Conservation (phyloP, 2,888 invertebrate species). For the Amiota communis region DNA sequence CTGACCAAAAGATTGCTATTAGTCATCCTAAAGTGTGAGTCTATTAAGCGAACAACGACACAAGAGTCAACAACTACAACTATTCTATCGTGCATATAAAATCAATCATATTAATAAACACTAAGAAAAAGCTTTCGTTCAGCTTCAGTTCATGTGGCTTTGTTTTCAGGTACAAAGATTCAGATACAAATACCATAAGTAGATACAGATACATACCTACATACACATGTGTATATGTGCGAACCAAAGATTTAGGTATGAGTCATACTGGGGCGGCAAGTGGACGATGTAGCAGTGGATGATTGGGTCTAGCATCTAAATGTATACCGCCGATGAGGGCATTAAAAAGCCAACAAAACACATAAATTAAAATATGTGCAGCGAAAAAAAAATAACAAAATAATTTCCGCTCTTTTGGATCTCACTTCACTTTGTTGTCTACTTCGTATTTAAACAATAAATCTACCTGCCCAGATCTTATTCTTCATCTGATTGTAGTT, state of each 20-base stretch:
- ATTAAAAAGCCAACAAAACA: constrained; percentile 44
- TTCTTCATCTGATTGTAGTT: background rate
- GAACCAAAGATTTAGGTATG: constrained; percentile 32
- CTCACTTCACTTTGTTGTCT: constrained; percentile 42
- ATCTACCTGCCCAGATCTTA: constrained; percentile 52
- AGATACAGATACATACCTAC: constrained; percentile 6
- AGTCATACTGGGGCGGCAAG: constrained; percentile 56
- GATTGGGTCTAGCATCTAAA: background rate
- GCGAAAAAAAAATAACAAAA: constrained; percentile 19
- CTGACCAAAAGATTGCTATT: no score
- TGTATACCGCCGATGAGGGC: constrained; percentile 23
- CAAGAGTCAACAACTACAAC: constrained; percentile 39
- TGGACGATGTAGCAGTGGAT: constrained; percentile 45
- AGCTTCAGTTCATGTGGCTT: constrained; percentile 38
- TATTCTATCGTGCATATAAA: constrained; percentile 61
- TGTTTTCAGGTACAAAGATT: constrained; percentile 27
- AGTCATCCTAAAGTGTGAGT: background rate
- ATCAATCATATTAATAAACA: constrained; percentile 57
- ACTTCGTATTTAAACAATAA: constrained; percentile 60
- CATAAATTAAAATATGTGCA: constrained; percentile 56
- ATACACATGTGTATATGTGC: no score
- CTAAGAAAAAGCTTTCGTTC: constrained; percentile 56
- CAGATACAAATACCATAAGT: constrained; percentile 13
- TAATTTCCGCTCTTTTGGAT: constrained; percentile 16
- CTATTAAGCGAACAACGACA: constrained; percentile 14